phyloP scores from a whole-genome alignment of 2,888 invertebrate genomes.

The Aspidiotus rigidus region DNA sequence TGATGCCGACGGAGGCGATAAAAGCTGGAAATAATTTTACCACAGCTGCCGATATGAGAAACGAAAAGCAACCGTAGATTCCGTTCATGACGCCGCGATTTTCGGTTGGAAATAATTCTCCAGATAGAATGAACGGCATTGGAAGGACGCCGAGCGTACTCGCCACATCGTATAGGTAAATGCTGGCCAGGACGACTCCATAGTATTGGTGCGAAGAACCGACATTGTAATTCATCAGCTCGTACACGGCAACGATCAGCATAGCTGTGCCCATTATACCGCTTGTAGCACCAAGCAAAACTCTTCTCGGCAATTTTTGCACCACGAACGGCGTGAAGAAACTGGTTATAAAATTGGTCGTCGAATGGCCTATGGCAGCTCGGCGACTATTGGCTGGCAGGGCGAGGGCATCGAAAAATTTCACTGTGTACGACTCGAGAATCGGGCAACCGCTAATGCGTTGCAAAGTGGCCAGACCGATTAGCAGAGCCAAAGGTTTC shows the following conservation, averaged over 20 bases:
- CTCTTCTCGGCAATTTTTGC: constrained; percentile 12
- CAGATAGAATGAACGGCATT: constrained; percentile 25
- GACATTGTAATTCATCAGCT: constrained; percentile 9
- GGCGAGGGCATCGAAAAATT: constrained; percentile 21
- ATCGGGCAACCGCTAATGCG: constrained; percentile 24
- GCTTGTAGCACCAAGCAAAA: constrained; percentile 21
- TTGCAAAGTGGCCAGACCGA: constrained; percentile 22
- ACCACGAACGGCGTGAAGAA: constrained; percentile 26
- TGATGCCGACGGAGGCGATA: constrained; percentile 13
- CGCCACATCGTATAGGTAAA: constrained; percentile 25
- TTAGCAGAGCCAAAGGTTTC: constrained; percentile 26
- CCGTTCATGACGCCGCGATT: constrained; percentile 20
- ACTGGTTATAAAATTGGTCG: constrained; percentile 22
- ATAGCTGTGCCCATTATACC: constrained; percentile 24
- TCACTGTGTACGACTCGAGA: constrained; percentile 27
- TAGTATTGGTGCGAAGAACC: constrained; percentile 13
- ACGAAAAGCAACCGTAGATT: constrained; percentile 26
- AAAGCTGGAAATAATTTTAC: constrained; percentile 19
- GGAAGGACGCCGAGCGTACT: constrained; percentile 27
- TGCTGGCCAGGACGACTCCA: constrained; percentile 19
- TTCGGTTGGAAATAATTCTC: constrained; percentile 28
- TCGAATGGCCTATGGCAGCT: constrained; percentile 28
- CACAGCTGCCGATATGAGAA: constrained; percentile 26
- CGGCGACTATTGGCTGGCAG: constrained; percentile 20
- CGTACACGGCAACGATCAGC: constrained; percentile 22